phyloP scores from a whole-genome alignment of 2,797 vertebrate genomes.

The Heterohyrax brucei region DNA sequence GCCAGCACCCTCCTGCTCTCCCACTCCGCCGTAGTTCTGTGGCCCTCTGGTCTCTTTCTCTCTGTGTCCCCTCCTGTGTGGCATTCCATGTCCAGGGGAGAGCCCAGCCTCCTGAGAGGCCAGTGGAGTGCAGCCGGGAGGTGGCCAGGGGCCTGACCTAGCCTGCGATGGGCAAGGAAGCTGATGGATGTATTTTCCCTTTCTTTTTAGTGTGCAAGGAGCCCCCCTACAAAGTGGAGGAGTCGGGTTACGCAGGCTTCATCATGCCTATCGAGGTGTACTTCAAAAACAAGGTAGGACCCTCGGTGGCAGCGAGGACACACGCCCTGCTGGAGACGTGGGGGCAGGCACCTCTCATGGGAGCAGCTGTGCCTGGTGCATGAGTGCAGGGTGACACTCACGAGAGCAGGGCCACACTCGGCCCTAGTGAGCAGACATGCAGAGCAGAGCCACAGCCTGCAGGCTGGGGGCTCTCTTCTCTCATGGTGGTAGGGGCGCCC shows the following conservation, averaged over 20 bases:
- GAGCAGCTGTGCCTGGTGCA: no score
- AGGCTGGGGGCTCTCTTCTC: neutral
- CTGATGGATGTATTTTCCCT: constrained; percentile 78
- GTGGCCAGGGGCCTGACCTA: neutral
- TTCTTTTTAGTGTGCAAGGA: constrained; percentile 97
- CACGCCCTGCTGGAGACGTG: neutral
- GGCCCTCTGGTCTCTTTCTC: neutral
- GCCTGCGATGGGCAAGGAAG: constrained; percentile 12
- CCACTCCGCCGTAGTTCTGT: neutral
- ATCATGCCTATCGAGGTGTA: constrained; percentile 99
- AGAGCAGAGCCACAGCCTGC: rapidly evolving
- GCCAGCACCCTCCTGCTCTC: neutral
- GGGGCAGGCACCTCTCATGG: neutral
- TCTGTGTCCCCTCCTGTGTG: rapidly evolving
- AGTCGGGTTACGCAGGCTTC: constrained; percentile 99
- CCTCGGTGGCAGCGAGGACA: neutral
- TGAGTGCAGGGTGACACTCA: no score
- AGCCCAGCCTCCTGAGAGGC: neutral
- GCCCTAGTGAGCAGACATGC: neutral
- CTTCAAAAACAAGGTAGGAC: constrained; percentile 98
- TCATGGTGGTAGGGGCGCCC: neutral
- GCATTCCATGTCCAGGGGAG: neutral
- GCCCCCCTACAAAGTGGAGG: constrained; percentile 99
- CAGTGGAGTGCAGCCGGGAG: neutral
- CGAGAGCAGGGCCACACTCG: no score